Base-by-base conservation (phyloP, 2,113 vertebrate genomes). In the Hirundichthys speculiger region DNA sequence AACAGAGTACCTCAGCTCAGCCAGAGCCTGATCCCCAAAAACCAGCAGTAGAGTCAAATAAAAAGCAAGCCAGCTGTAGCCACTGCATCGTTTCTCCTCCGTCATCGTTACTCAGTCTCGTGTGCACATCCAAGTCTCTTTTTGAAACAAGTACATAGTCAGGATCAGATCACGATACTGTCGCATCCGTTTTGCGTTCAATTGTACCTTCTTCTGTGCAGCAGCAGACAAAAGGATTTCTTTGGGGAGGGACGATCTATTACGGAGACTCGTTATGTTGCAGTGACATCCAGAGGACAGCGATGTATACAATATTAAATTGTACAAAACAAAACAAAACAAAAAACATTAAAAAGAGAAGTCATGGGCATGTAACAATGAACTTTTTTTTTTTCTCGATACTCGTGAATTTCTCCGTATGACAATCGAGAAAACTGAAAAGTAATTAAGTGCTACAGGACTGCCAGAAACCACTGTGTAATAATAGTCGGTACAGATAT, bases 1-100 rank as follows among this genome's bases (percentile, higher is more conserved):
- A 56, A 92, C 20, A 2, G 92, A 89, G 52, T 91, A 93, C 4
- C 83, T 74, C 16, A 91, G 50, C 48, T 92, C 88, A 15, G 82
- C 86, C 6, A 21, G 30, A 43, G 73, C 24, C n/a, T n/a, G n/a
- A n/a, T n/a, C n/a, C 22, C 59, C 77, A 24, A 77, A 68, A 25
- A 83, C 3, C 43, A 73, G 12, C 41, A 78, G 20, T 14, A 80
- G 3, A 4, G 7, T 42, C 13, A 42, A 42, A 42, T 14, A 43
- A 43, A 43, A 43, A n/a, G 41, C 2, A 43, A n/a, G 5, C 2
- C 41, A 16, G 41, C 14, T 7, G 16, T n/a, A 15, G n/a, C 16
- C 16, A 15, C 4, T 43, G 2, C 15, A 43, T 43, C 41, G 7
- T 43, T 2, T 43, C n/a, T 8, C n/a, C n/a, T 15, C 16, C 15